Conservation (phyloP, 2,797 vertebrate species). For the Coccyzus lansbergi region DNA sequence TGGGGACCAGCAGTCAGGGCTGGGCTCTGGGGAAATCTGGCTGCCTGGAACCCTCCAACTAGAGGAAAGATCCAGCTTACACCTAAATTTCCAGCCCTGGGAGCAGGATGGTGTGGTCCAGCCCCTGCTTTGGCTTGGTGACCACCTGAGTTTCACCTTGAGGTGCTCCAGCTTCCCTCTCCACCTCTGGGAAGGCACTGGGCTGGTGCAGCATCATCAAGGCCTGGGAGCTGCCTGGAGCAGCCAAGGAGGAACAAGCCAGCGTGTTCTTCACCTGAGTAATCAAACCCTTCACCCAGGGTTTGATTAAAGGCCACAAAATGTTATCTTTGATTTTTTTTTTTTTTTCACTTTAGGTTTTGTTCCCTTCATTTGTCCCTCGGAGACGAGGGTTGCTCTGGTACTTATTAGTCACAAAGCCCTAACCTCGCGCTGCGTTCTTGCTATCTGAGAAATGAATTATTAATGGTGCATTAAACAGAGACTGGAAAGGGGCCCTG, state of each 20-base stretch:
- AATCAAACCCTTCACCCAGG: not conserved
- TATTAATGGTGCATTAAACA: constrained; percentile 76
- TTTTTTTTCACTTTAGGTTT: constrained; percentile 26
- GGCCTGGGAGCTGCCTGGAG: rapidly evolving
- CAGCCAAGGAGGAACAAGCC: rapidly evolving
- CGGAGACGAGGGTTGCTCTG: constrained; percentile 44
- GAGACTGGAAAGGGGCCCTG: constrained; percentile 67
- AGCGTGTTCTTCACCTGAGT: not conserved
- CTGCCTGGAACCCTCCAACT: not conserved
- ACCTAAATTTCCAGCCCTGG: not conserved
- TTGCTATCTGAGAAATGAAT: constrained; percentile 73
- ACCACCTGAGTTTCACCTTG: rapidly evolving
- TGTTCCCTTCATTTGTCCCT: constrained; percentile 62
- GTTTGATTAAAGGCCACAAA: constrained; percentile 51
- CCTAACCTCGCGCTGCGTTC: constrained; percentile 42
- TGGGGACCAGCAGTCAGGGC: not conserved
- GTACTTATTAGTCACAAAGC: constrained; percentile 53
- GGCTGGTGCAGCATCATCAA: rapidly evolving
- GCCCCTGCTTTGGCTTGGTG: not conserved
- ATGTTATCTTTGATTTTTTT: constrained; percentile 46
- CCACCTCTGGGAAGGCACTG: rapidly evolving
- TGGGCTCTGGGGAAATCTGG: not conserved
- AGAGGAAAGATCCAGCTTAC: not conserved
- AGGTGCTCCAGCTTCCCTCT: not conserved
- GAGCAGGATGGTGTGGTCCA: rapidly evolving